phyloP scores from a whole-genome alignment of 2,888 invertebrate species.

The Harmothoe impar region DNA sequence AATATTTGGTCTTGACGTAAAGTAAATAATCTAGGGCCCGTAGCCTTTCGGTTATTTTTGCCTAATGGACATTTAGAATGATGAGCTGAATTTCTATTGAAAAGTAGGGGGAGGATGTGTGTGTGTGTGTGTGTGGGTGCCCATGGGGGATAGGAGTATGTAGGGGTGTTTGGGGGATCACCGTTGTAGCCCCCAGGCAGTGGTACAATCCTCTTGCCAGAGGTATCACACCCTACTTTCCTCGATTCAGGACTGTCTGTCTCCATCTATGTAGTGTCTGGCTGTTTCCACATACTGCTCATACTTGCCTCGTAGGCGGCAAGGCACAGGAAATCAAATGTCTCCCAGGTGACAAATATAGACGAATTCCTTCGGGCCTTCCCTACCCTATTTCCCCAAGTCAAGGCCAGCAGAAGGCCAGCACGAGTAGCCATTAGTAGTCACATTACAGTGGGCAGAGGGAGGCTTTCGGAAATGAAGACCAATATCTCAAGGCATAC shows the following conservation, averaged over 20 bases:
- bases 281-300: no score
- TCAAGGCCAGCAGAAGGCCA: neutral
- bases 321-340: slow-evolving; percentile 10
- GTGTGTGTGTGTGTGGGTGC: neutral
- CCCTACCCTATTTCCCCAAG: neutral
- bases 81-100: no score
- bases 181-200: no score
- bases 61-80: neutral
- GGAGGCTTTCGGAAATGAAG: neutral
- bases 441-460: neutral
- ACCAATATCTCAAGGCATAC: slow-evolving; percentile 19
- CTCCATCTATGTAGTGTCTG: no score
- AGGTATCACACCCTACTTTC: no score
- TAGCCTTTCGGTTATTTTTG: neutral
- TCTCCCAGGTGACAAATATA: neutral
- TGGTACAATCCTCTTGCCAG: no score
- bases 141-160: no score
- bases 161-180: no score
- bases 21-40: neutral
- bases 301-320: no score
- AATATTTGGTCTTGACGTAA: neutral
- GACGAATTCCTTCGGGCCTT: neutral
- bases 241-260: no score
- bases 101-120: neutral
- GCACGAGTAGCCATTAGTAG: neutral